Conservation (phyloP, 2,113 vertebrate genomes). For the Myocastor coypus region DNA sequence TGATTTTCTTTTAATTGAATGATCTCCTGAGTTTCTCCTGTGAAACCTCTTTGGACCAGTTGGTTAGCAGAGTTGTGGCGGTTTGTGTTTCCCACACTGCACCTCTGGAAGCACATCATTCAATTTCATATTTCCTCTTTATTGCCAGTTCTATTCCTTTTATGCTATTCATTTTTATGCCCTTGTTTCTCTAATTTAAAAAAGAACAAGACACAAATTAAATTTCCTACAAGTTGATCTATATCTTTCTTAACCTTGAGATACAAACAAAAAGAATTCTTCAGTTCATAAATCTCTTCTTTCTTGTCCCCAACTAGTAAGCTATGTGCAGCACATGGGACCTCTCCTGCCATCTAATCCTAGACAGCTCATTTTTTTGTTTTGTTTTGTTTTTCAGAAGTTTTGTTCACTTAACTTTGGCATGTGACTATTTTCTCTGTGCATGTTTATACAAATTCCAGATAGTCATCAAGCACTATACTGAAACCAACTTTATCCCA, state of each 20-base stretch:
- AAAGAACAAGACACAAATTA: not conserved
- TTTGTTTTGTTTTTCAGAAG: not conserved
- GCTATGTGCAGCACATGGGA: not conserved
- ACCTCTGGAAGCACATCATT: not conserved
- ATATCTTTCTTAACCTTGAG: not conserved
- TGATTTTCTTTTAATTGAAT: not conserved
- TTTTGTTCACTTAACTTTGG: not conserved
- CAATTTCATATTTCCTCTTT: not conserved
- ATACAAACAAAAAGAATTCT: not conserved
- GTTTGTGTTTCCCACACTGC: not conserved
- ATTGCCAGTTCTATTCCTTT: not conserved
- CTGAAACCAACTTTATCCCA: not conserved
- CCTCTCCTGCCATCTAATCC: not conserved
- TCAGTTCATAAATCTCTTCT: not conserved
- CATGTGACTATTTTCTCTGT: not conserved
- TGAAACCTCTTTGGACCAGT: not conserved
- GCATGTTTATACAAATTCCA: not conserved
- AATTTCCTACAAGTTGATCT: not conserved
- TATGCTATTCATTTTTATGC: not conserved
- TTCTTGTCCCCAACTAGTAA: not conserved
- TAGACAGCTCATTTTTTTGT: not conserved
- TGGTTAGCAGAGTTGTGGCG: not conserved
- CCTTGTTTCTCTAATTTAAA: not conserved
- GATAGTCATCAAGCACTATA: not conserved
- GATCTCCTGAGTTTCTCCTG: not conserved